Evolutionary conservation across 2,113 vertebrate genomes (phyloP), one percentile per base, ranked within the genome.

Genomic region (Rhynchomys soricoides): DNA sequence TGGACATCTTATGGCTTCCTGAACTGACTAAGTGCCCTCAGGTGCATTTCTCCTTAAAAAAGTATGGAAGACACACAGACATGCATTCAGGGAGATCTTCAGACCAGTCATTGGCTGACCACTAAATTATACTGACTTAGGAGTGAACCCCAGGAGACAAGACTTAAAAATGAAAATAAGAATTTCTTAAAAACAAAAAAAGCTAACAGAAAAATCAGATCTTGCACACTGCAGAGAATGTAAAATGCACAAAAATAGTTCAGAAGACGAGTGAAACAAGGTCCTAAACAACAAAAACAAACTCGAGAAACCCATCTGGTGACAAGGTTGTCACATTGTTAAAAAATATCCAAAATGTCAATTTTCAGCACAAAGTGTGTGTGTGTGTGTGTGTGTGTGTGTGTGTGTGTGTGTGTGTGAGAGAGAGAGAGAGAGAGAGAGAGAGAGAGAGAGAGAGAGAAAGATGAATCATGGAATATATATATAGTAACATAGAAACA

Each of bases 41-140:
- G 52, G 57, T 3, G 57, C 24, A 62, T 48, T 57, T 52, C 50
- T 68, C 37, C 24, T 52, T 68, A 3, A 71, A 37, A 71, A n/a
- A 71, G 37, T 7, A 21, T n/a, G 48, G 48, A 81, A 83, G 78
- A 70, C 52, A 93, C 6, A 85, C 4, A 89, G 29, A 68, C 50
- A 77, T 48, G 22, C 50, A 79, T 70, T 78, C 75, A 92, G 75
- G 34, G 48, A 79, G 93, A 68, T 40, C 83, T 95, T 92, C 64
- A 75, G 78, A 89, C 31, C 22, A n/a, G 31, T 93, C 92, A 75
- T 62, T 79, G 83, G 40, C 87, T 95, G 64, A 93, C 95, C 68
- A 74, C 94, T 92, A 87, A 97, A 79, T 94, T 85, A 70, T 83
- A 75, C 43, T 93, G 88, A 93, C 87, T 73, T 31, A 21, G 31